Percentiles rank a stretch among this genome's conserved stretches.
phyloP scores from a whole-genome alignment of 1,140 invertebrate genomes.

The Hetaerina americana region DNA sequence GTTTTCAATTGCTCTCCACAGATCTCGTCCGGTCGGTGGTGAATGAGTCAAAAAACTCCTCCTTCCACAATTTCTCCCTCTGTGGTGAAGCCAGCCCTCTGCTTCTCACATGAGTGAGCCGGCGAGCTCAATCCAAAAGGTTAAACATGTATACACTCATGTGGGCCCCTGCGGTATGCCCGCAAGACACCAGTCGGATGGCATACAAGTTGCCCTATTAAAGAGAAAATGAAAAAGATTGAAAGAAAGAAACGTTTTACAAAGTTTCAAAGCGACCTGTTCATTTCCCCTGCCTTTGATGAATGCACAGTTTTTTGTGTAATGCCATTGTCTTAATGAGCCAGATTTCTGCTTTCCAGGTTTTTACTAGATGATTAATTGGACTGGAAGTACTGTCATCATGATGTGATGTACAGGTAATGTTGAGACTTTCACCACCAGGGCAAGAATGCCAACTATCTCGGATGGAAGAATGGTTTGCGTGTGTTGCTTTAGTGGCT shows the following conservation, averaged over 20 bases:
- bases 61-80: neutral
- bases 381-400: neutral
- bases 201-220: neutral
- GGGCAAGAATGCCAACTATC: neutral
- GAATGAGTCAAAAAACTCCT: neutral
- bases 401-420: neutral
- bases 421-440: neutral
- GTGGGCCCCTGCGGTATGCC: neutral
- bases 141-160: neutral
- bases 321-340: neutral
- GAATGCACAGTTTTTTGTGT: neutral
- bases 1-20: conserved; percentile 15
- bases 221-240: neutral
- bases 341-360: neutral
- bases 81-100: neutral
- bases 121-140: neutral
- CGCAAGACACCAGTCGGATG: neutral
- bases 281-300: neutral
- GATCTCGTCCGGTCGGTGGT: conserved; percentile 3
- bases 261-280: neutral
- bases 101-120: neutral
- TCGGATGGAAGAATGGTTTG: neutral
- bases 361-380: neutral
- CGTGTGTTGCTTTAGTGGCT: neutral
- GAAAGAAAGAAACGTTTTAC: neutral